phyloP scores from a whole-genome alignment of 2,113 vertebrate species.

The Trachemys scripta region DNA sequence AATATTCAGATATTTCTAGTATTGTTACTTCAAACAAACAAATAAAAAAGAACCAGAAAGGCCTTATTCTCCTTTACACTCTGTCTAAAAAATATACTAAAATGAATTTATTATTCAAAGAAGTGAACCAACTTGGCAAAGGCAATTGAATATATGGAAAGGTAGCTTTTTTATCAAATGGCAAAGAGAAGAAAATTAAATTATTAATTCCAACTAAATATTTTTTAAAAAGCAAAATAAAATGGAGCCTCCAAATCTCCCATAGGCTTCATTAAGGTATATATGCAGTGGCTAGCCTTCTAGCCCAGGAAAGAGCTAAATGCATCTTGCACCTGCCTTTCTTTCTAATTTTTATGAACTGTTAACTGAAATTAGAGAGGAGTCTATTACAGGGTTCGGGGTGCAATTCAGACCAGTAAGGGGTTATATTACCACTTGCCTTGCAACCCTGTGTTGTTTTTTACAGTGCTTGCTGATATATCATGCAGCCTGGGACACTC shows the following conservation, averaged over 20 bases:
- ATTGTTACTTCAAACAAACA: neutral
- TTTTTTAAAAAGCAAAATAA: constrained; percentile 62
- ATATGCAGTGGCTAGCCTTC: constrained; percentile 44
- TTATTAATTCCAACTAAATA: constrained; percentile 55
- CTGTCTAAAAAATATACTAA: constrained; percentile 6
- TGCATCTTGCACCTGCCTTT: constrained; percentile 20
- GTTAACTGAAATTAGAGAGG: constrained; percentile 68
- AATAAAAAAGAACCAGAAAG: neutral
- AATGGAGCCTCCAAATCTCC: constrained; percentile 24
- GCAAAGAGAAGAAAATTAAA: constrained; percentile 60
- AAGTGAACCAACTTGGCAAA: constrained; percentile 43
- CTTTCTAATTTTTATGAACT: constrained; percentile 62
- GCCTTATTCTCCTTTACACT: neutral
- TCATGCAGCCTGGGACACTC: neutral
- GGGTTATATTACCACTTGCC: too few relatives aligned
- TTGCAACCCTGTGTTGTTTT: neutral
- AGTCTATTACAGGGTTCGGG: neutral
- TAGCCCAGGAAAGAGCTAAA: constrained; percentile 41
- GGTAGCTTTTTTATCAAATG: constrained; percentile 58
- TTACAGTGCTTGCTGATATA: neutral
- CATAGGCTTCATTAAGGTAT: constrained; percentile 50
- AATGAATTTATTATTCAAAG: constrained; percentile 60
- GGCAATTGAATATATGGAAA: constrained; percentile 37
- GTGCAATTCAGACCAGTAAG: neutral
- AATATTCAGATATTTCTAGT: neutral